Percentiles rank a stretch among this genome's conserved stretches.
Conservation (phyloP, 2,888 invertebrate species). For the Sphaeridia pumilis region DNA sequence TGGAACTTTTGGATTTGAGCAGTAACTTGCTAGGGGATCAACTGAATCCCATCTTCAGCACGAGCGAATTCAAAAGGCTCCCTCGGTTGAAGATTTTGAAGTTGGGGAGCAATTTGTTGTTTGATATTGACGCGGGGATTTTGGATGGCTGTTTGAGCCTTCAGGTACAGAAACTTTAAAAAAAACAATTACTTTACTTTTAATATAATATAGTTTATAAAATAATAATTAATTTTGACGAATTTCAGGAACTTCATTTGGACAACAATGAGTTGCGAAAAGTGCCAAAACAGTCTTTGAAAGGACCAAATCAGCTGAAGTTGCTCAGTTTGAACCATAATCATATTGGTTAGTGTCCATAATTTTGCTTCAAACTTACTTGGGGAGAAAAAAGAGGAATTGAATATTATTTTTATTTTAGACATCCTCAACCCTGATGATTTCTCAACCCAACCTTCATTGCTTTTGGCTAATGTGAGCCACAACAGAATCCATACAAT, state of each 20-base stretch:
- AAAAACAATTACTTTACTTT: neutral
- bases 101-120: constrained; percentile 65
- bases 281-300: constrained; percentile 66
- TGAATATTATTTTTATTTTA: constrained; percentile 40
- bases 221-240: constrained; percentile 1
- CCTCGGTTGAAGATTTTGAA: constrained; percentile 60
- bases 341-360: constrained; percentile 58
- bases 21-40: constrained; percentile 81
- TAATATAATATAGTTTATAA: neutral
- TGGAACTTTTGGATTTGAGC: constrained; percentile 58
- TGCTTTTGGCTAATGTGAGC: constrained; percentile 67
- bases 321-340: constrained; percentile 65
- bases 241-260: constrained; percentile 59
- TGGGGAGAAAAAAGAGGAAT: neutral
- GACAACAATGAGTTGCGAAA: constrained; percentile 65
- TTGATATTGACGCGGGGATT: constrained; percentile 72
- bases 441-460: constrained; percentile 55
- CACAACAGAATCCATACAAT: constrained; percentile 62
- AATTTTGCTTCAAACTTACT: neutral
- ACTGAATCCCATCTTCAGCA: constrained; percentile 79
- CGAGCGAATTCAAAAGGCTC: constrained; percentile 67
- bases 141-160: constrained; percentile 69
- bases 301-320: constrained; percentile 62
- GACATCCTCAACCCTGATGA: constrained; percentile 55
- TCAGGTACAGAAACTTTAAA: constrained; percentile 45